Conservation (phyloP, 2,888 invertebrate species). For the Tolmerus cingulatus region DNA sequence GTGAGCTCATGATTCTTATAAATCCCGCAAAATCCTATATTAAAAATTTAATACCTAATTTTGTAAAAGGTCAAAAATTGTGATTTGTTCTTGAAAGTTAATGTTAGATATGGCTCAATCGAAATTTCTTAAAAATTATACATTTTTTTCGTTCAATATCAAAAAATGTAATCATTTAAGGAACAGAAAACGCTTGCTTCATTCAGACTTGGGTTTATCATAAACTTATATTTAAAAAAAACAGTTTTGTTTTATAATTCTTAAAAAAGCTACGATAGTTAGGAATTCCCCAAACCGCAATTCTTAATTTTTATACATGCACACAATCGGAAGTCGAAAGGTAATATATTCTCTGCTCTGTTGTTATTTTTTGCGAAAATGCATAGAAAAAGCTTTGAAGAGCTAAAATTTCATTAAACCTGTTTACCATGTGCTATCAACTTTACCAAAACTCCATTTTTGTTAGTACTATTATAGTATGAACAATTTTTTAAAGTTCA, state of each 20-base stretch:
- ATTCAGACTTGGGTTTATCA: neutral
- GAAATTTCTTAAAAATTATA: too few species aligned
- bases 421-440: neutral
- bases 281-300: neutral
- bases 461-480: neutral
- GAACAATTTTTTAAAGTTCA: too few species aligned
- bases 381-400: neutral
- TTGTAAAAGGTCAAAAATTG: too few species aligned
- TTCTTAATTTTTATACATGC: neutral
- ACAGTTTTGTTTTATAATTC: neutral
- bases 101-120: too few species aligned
- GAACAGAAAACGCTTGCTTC: neutral
- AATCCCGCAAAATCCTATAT: too few species aligned
- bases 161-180: neutral
- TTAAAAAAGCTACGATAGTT: neutral
- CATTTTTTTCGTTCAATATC: neutral
- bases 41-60: too few species aligned
- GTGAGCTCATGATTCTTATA: too few species aligned
- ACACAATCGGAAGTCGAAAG: neutral
- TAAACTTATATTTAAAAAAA: neutral
- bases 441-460: neutral
- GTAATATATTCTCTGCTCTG: neutral
- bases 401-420: neutral
- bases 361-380: neutral
- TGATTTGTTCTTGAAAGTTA: too few species aligned